Base-by-base conservation (phyloP, 2,797 vertebrate species). In the Tragopan temminckii region DNA sequence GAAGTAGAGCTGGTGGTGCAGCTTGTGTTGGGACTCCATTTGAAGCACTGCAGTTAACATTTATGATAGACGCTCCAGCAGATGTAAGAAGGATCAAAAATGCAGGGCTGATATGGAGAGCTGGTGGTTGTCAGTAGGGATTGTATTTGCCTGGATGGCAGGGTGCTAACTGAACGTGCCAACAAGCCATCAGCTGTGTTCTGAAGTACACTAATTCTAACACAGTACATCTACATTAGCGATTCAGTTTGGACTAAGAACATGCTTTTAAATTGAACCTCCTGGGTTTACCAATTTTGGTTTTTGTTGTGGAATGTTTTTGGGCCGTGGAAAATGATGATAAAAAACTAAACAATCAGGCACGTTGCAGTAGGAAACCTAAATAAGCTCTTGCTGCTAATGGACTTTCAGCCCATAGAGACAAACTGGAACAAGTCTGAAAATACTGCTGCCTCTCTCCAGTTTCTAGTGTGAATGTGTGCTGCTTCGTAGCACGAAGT, bases 31-130 rank as follows among this genome's bases (percentile, higher is more conserved):
- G 14, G 2, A 24, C 40, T 78, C 57, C 20, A 17, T 61, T 64
- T 0, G 4, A 70, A 87, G 68, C 2, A 3, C 11, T 2, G 2
- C 17, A 8, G 27, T 77, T 40, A 3, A 3, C 67, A 11, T 42
- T 68, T n/a, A 31, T 68, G 62, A 83, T 85, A 82, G 12, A 8
- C 24, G 5, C n/a, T 38, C 35, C 7, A 91, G 2, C 8, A 5
- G 21, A n/a, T 46, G 9, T 25, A 67, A 12, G 3, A 14, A 75
- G n/a, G 27, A 9, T 67, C 43, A 81, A 61, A 68, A 89, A 62
- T 23, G 27, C n/a, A 69, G 18, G 0, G 1, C 4, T 13, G 9
- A 8, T 84, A 16, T 0, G 0, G n/a, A 45, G 19, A 42, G 14
- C 2, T 27, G 11, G 31, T 13, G 58, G 3, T 55, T 90, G 57